Conservation (phyloP, 2,888 invertebrate genomes). For the Torymus auratus region DNA sequence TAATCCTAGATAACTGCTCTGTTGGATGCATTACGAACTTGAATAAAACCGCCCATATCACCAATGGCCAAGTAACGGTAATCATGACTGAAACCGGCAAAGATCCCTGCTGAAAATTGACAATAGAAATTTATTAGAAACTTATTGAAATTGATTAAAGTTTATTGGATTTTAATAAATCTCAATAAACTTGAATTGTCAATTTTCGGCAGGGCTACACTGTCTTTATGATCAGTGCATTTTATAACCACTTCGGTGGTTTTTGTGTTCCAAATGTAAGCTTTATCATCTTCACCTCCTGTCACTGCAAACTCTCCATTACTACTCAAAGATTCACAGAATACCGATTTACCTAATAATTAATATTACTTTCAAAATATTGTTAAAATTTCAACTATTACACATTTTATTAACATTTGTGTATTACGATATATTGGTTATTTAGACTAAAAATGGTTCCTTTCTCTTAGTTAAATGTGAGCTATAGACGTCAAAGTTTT, state of each 20-base stretch:
- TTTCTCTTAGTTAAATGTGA: too few relatives aligned
- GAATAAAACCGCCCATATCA: constrained; percentile 91
- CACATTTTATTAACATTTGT: constrained; percentile 1
- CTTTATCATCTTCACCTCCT: constrained; percentile 95
- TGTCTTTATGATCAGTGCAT: constrained; percentile 88
- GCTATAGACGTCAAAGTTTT: too few relatives aligned
- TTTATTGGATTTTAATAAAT: too few relatives aligned
- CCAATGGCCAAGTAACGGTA: constrained; percentile 89
- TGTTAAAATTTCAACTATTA: not conserved
- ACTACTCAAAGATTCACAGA: constrained; percentile 84
- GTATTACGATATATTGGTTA: too few relatives aligned
- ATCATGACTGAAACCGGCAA: constrained; percentile 89
- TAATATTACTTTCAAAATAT: constrained; percentile 16
- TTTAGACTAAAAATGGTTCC: too few relatives aligned
- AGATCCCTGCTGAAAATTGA: too few relatives aligned
- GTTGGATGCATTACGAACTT: constrained; percentile 84
- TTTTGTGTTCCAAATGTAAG: constrained; percentile 88
- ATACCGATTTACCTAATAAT: constrained; percentile 80
- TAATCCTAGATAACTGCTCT: constrained; percentile 84
- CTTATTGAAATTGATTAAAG: too few relatives aligned
- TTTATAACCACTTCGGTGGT: constrained; percentile 83
- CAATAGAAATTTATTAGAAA: too few relatives aligned
- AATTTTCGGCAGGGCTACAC: too few relatives aligned
- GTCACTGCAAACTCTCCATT: constrained; percentile 85
- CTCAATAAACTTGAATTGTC: too few relatives aligned